phyloP scores from a whole-genome alignment of 2,113 vertebrate genomes.

The Solea solea region DNA sequence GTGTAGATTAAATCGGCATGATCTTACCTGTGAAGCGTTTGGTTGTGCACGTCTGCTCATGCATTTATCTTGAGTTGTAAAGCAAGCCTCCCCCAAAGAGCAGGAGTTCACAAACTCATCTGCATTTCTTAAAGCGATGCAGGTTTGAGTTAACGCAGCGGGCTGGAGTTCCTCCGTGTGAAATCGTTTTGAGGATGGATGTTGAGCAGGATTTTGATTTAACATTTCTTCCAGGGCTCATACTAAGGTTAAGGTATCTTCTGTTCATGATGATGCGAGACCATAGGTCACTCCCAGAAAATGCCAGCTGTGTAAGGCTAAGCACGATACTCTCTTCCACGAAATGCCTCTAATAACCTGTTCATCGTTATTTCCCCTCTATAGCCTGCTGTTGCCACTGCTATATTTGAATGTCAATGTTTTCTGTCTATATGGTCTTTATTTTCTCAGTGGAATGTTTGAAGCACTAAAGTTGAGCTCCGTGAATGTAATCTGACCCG shows the following conservation, averaged over 20 bases:
- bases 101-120: slow-evolving; percentile 29
- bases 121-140: slow-evolving; percentile 31
- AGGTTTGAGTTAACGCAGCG: slow-evolving; percentile 24
- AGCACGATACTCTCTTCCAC: slow-evolving; percentile 34
- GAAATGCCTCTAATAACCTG: slow-evolving; percentile 64
- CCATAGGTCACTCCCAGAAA: slow-evolving; percentile 55
- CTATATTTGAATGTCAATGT: slow-evolving; percentile 37
- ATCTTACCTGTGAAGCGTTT: slow-evolving; percentile 55
- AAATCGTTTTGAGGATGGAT: slow-evolving; percentile 22
- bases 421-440: slow-evolving; percentile 6
- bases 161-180: not conserved
- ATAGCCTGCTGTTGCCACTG: slow-evolving; percentile 44
- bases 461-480: slow-evolving; percentile 33
- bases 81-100: slow-evolving; percentile 49
- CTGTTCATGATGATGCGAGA: slow-evolving; percentile 40
- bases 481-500: slow-evolving; percentile 60
- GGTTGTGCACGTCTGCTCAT: slow-evolving; percentile 37
- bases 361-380: slow-evolving; percentile 51
- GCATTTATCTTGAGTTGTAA: slow-evolving; percentile 49
- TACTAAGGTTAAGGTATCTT: slow-evolving; percentile 50
- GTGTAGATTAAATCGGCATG: slow-evolving; percentile 57
- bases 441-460: slow-evolving; percentile 23
- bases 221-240: slow-evolving; percentile 63
- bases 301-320: slow-evolving; percentile 65
- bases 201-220: slow-evolving; percentile 45